Percentiles rank a stretch among this genome's conserved stretches.
phyloP scores from a whole-genome alignment of 1,140 invertebrate genomes.

The Musca vetustissima region DNA sequence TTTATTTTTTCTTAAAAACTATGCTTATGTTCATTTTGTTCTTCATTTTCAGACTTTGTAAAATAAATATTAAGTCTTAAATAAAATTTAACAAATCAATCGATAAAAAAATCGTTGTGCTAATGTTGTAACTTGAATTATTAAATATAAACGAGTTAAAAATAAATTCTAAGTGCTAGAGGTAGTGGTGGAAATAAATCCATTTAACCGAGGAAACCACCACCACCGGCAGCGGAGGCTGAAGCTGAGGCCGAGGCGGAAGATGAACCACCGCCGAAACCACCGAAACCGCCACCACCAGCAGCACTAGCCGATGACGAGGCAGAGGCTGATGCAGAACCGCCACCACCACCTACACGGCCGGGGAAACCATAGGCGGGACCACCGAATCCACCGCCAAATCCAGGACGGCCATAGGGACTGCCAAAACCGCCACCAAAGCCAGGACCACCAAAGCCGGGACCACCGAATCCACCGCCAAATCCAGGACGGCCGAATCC shows the following conservation, averaged over 20 bases:
- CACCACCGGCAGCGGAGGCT: neutral
- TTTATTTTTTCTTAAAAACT: no score
- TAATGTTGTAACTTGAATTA: no score
- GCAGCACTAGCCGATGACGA: constrained; percentile 7
- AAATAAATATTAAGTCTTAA: no score
- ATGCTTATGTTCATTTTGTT: no score
- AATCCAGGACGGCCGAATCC: neutral
- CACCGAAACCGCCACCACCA: constrained; percentile 3
- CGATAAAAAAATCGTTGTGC: no score
- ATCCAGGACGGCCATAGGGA: neutral
- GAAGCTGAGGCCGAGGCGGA: constrained; percentile 22
- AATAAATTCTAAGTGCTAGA: no score
- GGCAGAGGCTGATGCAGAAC: constrained; percentile 13
- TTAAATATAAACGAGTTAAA: no score
- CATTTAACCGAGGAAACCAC: constrained; percentile 5
- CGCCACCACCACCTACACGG: constrained; percentile 16
- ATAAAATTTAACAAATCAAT: no score
- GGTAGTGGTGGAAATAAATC: neutral
- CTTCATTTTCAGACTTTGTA: no score
- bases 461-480: constrained; percentile 17
- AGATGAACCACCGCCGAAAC: neutral
- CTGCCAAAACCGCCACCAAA: neutral
- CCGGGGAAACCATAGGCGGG: neutral
- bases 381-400: constrained; percentile 17
- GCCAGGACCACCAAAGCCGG: neutral